phyloP scores from a whole-genome alignment of 2,888 invertebrate genomes.

The Agonopterix alstromeriana region DNA sequence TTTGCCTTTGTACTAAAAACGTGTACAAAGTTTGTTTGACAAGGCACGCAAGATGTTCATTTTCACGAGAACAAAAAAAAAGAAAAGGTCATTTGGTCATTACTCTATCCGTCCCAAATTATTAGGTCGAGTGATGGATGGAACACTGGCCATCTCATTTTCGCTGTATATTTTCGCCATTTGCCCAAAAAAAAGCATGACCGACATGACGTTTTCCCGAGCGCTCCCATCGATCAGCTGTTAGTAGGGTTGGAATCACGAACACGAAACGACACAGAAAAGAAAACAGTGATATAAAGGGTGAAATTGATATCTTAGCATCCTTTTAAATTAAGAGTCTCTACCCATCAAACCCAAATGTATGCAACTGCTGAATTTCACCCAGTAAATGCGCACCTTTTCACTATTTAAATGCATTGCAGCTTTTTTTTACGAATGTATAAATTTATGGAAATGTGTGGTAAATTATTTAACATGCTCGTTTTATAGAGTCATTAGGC shows the following conservation, averaged over 20 bases:
- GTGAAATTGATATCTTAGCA: no score
- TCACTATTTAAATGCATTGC: no score
- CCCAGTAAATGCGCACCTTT: no score
- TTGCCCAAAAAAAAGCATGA: conserved; percentile 12
- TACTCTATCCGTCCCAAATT: conserved; percentile 10
- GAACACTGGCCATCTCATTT: conserved; percentile 9
- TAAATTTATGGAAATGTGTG: no score
- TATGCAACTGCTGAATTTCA: no score
- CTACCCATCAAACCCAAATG: no score
- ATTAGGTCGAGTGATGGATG: conserved; percentile 11
- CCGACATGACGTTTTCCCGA: conserved; percentile 13
- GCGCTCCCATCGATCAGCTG: conserved; percentile 37
- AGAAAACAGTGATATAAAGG: no score
- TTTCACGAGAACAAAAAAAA: conserved; percentile 2
- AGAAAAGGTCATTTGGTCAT: conserved; percentile 3
- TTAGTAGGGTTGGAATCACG: conserved; percentile 6
- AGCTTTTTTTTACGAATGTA: no score
- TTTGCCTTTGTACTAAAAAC: background rate
- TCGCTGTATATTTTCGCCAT: conserved; percentile 6
- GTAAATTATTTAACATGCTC: no score
- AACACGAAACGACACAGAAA: no score
- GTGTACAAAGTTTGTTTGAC: background rate
- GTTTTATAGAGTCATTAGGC: no score
- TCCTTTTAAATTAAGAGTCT: no score
- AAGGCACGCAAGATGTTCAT: background rate